These are phyloP conservation scores for Oikopleura albicans DNA, from an alignment of 23 tunicate genomes.

Conservation along the genomic window DNA sequence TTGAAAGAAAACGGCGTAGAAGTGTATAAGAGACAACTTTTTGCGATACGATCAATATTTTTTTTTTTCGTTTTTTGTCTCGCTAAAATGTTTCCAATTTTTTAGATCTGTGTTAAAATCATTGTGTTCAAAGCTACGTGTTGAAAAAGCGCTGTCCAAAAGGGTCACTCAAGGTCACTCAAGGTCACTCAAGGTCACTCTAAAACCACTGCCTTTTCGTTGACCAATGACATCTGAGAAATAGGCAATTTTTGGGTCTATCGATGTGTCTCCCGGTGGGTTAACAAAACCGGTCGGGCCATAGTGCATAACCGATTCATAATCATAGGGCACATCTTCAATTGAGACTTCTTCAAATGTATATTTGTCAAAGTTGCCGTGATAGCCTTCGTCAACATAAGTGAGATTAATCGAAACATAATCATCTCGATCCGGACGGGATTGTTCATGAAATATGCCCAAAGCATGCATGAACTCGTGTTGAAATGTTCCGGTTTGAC, in stretches of 20 bases:
- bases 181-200: no score
- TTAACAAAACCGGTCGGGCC: neutral
- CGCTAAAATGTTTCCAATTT: no score
- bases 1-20: no score
- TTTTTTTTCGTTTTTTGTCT: no score
- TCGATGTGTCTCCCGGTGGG: neutral
- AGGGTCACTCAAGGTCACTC: no score
- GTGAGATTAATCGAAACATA: neutral
- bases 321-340: conserved; percentile 10
- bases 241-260: neutral
- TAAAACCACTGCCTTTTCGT: no score
- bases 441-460: conserved; percentile 15
- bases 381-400: neutral
- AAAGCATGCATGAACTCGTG: conserved; percentile 17
- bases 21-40: no score
- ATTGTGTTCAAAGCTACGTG: no score
- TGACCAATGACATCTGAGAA: neutral
- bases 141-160: no score
- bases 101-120: no score
- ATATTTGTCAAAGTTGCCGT: neutral
- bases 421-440: neutral
- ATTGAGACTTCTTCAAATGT: neutral
- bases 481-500: conserved; percentile 8
- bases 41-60: no score
- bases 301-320: conserved; percentile 9